phyloP scores from a whole-genome alignment of 23 tunicate species.

The Aplidium turbinatum region DNA sequence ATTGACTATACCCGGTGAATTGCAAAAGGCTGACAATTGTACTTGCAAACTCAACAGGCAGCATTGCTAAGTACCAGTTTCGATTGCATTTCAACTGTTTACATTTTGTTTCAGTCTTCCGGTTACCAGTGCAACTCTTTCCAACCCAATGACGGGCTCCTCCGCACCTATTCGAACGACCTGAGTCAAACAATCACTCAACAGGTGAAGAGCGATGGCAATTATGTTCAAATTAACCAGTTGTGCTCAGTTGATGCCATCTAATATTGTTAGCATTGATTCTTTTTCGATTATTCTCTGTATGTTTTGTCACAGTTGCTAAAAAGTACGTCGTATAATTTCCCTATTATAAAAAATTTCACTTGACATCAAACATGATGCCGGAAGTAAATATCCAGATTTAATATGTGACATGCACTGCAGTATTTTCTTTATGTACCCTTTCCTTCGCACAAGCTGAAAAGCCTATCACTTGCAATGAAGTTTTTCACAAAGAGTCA shows the following conservation, averaged over 20 bases:
- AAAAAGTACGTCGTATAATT: too few species aligned
- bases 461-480: too few species aligned
- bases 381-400: too few species aligned
- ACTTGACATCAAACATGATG: too few species aligned
- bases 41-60: background rate
- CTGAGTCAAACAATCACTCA: conserved; percentile 21
- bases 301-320: background rate
- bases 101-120: conserved; percentile 22
- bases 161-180: conserved; percentile 35
- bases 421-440: too few species aligned
- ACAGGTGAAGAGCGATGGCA: conserved; percentile 1
- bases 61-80: background rate
- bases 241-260: background rate
- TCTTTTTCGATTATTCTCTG: background rate
- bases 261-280: too few species aligned
- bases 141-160: conserved; percentile 23
- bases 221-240: too few species aligned
- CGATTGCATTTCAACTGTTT: background rate
- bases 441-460: too few species aligned
- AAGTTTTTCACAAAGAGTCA: too few species aligned
- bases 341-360: too few species aligned
- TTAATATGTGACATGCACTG: too few species aligned
- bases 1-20: too few species aligned
- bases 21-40: background rate
- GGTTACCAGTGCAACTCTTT: conserved; percentile 34